phyloP scores from a whole-genome alignment of 2,113 vertebrate genomes.

The Gallinago undulata region DNA sequence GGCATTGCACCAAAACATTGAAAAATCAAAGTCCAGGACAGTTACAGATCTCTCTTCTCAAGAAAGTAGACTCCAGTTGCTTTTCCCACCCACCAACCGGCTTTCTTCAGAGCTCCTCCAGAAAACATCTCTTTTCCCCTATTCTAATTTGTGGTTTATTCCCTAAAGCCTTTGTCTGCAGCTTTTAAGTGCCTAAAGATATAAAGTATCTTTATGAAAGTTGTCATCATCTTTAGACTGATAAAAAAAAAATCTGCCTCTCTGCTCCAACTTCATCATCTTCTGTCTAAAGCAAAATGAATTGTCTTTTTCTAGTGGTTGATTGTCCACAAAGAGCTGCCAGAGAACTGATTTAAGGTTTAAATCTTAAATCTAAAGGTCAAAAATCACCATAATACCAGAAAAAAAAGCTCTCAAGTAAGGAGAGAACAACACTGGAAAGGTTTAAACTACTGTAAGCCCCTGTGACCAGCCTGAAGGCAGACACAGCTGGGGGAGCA shows the following conservation, averaged over 20 bases:
- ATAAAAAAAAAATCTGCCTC: not conserved
- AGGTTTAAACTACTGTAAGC: not conserved
- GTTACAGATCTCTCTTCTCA: not conserved
- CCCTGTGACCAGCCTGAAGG: not conserved
- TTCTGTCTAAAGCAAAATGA: not conserved
- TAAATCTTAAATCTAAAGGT: not conserved
- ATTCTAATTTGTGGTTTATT: not conserved
- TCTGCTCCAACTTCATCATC: not conserved
- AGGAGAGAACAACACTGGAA: not conserved
- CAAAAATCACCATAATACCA: not conserved
- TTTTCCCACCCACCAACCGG: not conserved
- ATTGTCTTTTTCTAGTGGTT: not conserved
- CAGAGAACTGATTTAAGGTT: not conserved
- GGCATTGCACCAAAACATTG: not conserved
- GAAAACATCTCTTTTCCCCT: not conserved
- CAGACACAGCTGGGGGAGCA: not conserved
- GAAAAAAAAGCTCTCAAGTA: not conserved
- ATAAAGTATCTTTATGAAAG: not conserved
- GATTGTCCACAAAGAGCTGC: not conserved
- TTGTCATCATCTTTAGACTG: not conserved
- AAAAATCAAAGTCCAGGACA: not conserved
- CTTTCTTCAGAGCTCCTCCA: not conserved
- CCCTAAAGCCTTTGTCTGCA: not conserved
- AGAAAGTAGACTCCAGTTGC: not conserved
- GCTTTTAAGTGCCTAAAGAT: not conserved